Evolutionary conservation across 2,113 vertebrate species (phyloP).

Genomic region (Oreochromis tanganicae): DNA sequence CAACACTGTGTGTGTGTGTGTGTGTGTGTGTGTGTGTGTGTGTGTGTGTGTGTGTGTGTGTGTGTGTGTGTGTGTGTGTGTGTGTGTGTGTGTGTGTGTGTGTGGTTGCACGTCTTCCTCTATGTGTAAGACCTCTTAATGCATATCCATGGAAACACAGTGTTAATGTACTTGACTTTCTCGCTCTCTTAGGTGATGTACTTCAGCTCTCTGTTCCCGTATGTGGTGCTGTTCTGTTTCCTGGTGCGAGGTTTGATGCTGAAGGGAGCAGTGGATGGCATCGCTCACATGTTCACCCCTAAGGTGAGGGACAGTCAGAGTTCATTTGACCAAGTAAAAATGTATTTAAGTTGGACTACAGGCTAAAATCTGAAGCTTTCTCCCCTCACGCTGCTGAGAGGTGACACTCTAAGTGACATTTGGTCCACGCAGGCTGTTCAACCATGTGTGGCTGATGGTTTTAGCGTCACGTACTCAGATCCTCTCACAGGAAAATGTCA

Average conservation of each 20-base stretch:
- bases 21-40: fast-evolving
- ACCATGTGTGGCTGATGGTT: neutral
- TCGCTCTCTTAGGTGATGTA: conserved; percentile 88
- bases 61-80: neutral
- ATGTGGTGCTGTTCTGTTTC: conserved; percentile 96
- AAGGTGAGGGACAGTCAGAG: conserved; percentile 77
- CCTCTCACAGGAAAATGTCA: neutral
- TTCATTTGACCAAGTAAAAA: fast-evolving
- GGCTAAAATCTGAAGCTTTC: neutral
- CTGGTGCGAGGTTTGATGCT: conserved; percentile 89
- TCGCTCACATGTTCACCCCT: conserved; percentile 97
- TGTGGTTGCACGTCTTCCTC: neutral
- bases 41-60: neutral
- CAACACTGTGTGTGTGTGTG: neutral
- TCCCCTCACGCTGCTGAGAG: neutral
- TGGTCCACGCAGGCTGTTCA: neutral
- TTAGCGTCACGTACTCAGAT: neutral
- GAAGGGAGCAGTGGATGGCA: conserved; percentile 89
- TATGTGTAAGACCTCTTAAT: conserved; percentile 29
- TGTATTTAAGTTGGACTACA: neutral
- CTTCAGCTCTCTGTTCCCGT: conserved; percentile 98
- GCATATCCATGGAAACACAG: conserved; percentile 46
- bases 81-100: neutral
- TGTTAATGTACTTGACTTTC: neutral
- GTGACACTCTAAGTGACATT: neutral